Percentiles rank a stretch among this genome's conserved stretches.
Conservation (phyloP, 2,888 invertebrate genomes). For the Choreutis nemorana region DNA sequence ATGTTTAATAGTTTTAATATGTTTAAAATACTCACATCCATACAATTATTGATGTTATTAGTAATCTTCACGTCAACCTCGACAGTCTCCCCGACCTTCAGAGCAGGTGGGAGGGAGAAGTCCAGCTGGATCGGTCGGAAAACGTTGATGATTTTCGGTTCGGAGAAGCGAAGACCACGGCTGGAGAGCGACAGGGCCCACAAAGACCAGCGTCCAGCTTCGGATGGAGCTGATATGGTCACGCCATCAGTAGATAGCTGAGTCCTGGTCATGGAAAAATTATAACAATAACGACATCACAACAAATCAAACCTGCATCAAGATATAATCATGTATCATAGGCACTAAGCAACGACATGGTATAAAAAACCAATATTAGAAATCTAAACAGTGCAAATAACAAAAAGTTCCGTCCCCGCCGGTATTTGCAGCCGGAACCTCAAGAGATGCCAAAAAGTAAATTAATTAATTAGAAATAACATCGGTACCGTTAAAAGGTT, state of each 20-base stretch:
- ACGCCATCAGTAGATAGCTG: conserved; percentile 68
- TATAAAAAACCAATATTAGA: too few species aligned
- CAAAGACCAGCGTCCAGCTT: conserved; percentile 71
- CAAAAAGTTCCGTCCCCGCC: too few species aligned
- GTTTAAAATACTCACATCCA: conserved; percentile 67
- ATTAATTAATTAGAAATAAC: too few species aligned
- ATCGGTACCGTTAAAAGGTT: too few species aligned
- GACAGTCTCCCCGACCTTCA: conserved; percentile 70
- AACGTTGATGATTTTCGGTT: conserved; percentile 67
- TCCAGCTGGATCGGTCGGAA: conserved; percentile 70
- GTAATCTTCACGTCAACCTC: conserved; percentile 75
- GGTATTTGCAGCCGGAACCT: too few species aligned
- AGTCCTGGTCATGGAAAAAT: conserved; percentile 32
- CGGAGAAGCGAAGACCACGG: conserved; percentile 61
- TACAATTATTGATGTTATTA: conserved; percentile 73
- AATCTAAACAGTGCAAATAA: too few species aligned
- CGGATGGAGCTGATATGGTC: conserved; percentile 66
- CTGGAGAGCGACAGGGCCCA: conserved; percentile 69
- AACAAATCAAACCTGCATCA: too few species aligned
- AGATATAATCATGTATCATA: too few species aligned
- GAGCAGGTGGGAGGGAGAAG: conserved; percentile 65
- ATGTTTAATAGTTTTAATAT: conserved; percentile 3
- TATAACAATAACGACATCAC: too few species aligned
- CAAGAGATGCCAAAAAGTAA: too few species aligned
- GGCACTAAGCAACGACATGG: too few species aligned